Evolutionary conservation across 2,888 invertebrate genomes (phyloP).

Genomic region (Rhagonycha lutea): DNA sequence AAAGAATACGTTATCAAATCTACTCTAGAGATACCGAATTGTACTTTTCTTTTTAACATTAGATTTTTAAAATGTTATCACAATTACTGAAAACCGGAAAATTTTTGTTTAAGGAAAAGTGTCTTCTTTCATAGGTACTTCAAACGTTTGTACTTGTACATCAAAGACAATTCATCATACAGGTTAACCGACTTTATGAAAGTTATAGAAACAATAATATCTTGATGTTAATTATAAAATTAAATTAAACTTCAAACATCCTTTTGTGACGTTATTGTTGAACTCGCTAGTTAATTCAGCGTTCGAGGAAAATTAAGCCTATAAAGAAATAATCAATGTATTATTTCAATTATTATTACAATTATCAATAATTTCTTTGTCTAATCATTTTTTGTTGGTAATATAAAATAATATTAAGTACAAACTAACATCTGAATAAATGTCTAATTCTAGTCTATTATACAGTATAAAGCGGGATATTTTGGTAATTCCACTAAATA

Average conservation of each 20-base stretch:
- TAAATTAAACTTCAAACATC: not conserved
- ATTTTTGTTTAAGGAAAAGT: not conserved
- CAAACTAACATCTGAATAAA: no score
- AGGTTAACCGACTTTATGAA: not conserved
- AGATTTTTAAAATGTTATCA: not conserved
- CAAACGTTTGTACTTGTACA: not conserved
- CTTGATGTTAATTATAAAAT: not conserved
- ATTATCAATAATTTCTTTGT: no score
- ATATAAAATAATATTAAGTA: no score
- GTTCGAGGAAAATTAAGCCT: not conserved
- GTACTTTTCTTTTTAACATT: not conserved
- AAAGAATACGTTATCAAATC: no score
- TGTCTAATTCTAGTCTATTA: no score
- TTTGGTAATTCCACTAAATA: no score
- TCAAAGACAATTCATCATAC: constrained; percentile 1
- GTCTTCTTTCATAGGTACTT: not conserved
- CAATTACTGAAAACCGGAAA: not conserved
- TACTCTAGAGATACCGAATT: no score
- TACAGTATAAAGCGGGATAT: no score
- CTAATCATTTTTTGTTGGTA: no score
- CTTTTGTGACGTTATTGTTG: not conserved
- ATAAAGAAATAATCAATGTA: not conserved
- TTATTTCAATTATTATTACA: no score
- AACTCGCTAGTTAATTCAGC: not conserved
- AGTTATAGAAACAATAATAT: not conserved